These are phyloP conservation scores for Orcinus orca DNA, from an alignment of 2,113 vertebrate species.

Conservation along the genomic window DNA sequence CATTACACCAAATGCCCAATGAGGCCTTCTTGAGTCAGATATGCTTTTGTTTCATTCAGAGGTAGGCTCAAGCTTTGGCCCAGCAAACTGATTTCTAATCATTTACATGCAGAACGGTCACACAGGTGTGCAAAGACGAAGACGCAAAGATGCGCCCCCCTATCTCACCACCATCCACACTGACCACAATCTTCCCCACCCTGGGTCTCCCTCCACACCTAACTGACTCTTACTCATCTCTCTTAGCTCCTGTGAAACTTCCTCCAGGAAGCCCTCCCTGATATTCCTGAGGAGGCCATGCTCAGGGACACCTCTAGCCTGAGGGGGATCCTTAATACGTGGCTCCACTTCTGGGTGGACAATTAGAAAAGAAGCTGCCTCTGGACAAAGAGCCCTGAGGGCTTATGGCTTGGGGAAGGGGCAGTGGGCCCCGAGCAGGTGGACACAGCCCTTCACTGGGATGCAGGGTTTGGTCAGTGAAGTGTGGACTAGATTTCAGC, in stretches of 20 bases:
- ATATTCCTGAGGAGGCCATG: background rate
- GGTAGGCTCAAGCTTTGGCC: background rate
- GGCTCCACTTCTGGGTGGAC: too few relatives aligned
- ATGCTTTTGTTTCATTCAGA: too few relatives aligned
- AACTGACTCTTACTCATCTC: too few relatives aligned
- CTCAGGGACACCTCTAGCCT: background rate
- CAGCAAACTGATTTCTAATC: background rate
- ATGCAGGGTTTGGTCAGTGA: background rate
- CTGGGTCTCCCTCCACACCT: background rate
- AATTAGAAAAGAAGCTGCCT: background rate
- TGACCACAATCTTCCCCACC: background rate
- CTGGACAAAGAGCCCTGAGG: background rate
- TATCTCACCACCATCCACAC: background rate
- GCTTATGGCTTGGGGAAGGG: too few relatives aligned
- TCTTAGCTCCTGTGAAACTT: background rate
- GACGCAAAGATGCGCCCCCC: too few relatives aligned
- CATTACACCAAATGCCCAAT: background rate
- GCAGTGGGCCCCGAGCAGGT: too few relatives aligned
- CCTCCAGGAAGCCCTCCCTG: background rate
- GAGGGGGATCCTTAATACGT: too few relatives aligned
- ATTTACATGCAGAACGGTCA: accelerated
- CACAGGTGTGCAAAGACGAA: background rate
- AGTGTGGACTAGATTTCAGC: background rate
- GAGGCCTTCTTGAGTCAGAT: accelerated
- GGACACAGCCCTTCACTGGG: background rate